Evolutionary conservation across 2,888 invertebrate genomes (phyloP).

Genomic region (Cactoblastis cactorum): DNA sequence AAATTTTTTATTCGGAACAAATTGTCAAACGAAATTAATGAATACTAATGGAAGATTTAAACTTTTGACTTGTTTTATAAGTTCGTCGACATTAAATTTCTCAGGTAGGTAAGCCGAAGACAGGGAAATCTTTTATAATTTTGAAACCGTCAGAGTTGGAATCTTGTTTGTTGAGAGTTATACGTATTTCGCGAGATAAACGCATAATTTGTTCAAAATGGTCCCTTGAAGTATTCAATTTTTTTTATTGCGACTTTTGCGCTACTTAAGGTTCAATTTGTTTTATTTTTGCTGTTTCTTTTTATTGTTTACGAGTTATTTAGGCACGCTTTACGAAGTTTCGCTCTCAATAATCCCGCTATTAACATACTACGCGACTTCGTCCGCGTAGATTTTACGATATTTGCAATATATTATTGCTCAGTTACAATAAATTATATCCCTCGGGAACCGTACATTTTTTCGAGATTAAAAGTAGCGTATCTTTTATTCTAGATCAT

Average conservation of each 20-base stretch:
- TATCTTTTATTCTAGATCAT: too few relatives aligned
- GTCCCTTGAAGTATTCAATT: not conserved
- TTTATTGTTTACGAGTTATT: not conserved
- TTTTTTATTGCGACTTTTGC: not conserved
- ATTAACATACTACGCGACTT: too few relatives aligned
- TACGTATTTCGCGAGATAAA: constrained; percentile 4
- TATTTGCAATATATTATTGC: too few relatives aligned
- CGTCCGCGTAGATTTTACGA: too few relatives aligned
- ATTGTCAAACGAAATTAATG: constrained; percentile 13
- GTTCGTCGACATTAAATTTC: constrained; percentile 10
- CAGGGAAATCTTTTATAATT: constrained; percentile 11
- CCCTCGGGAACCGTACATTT: too few relatives aligned
- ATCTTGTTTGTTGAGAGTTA: constrained; percentile 6
- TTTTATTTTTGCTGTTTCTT: not conserved
- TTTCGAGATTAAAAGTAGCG: too few relatives aligned
- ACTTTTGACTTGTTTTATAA: constrained; percentile 15
- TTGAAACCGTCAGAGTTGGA: constrained; percentile 5
- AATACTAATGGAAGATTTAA: constrained; percentile 14
- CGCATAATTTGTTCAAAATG: constrained; percentile 3
- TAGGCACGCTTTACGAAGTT: too few relatives aligned
- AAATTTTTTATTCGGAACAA: constrained; percentile 10
- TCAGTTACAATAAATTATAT: too few relatives aligned
- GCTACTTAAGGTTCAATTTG: not conserved
- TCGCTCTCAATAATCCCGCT: too few relatives aligned
- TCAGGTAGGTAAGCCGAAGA: constrained; percentile 9